Percentiles rank a stretch among this genome's conserved stretches.
These are phyloP conservation scores for Argyra leucocephala DNA, from an alignment of 2,888 invertebrate species.

Conservation along the genomic window DNA sequence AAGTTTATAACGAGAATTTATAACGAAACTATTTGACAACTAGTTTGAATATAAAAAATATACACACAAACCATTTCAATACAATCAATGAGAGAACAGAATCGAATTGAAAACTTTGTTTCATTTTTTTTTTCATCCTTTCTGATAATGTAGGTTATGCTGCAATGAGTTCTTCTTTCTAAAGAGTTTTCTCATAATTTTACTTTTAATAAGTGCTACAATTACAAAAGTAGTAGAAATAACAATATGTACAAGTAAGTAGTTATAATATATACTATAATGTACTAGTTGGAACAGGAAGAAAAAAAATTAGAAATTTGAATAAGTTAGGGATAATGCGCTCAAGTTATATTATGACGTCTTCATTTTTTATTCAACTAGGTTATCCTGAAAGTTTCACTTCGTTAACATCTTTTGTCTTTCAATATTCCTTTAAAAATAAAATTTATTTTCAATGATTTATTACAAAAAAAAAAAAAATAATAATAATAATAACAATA, in stretches of 20 bases:
- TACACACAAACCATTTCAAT: too few species aligned
- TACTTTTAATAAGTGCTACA: background rate
- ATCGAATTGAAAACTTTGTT: background rate
- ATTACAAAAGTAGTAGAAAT: too few species aligned
- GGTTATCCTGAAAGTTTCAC: background rate
- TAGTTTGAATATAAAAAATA: too few species aligned
- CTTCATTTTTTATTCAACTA: background rate
- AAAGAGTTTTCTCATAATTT: background rate
- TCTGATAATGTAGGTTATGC: background rate
- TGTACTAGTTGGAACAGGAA: too few species aligned
- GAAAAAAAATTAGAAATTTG: background rate
- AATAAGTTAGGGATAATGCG: background rate
- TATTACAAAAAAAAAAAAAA: background rate
- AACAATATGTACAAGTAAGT: too few species aligned
- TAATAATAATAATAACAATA: too few species aligned
- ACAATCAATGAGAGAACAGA: too few species aligned
- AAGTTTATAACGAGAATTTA: background rate
- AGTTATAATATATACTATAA: background rate
- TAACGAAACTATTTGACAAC: background rate
- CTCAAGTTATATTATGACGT: background rate
- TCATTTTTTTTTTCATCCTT: background rate
- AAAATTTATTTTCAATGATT: background rate
- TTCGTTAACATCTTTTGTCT: conserved; percentile 1
- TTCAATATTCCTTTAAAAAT: background rate
- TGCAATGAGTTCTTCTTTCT: background rate